Evolutionary conservation across 2,113 vertebrate species (phyloP), one percentile per base, ranked within the genome.

Genomic region (Pangasianodon gigas): DNA sequence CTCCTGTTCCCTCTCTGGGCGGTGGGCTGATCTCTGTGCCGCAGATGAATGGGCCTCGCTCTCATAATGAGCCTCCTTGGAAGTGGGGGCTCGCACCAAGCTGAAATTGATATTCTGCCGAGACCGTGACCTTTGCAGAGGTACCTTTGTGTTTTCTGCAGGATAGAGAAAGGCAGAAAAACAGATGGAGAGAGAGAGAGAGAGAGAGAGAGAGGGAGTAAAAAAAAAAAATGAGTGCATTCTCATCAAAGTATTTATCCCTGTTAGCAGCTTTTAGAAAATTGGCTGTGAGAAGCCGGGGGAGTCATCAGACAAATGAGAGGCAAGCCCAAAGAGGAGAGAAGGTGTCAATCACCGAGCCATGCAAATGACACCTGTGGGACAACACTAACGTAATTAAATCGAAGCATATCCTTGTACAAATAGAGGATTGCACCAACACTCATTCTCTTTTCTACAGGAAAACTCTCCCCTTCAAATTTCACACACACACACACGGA

Each of bases 121-220:
- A 0, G 95, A 97, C 95, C 93, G 95, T 75, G 96, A 95, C 95
- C 96, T 98, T 96, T 98, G 98, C 91, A 96, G 92, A 91, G 96
- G 96, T 92, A 93, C 93, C 94, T 96, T 98, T 94, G 96, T 97
- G 95, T 98, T 99, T 96, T 98, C 98, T 99, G 96, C 77, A 90
- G 93, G 91, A 81, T 82, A 75, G 87, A 89, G 74, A 86, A 60
- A 85, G 71, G 37, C 56, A 54, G 69, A 71, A 79, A 88, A 24
- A 84, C 83, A 91, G 93, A 95, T 85, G 81, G 91, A 93, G 90
- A 93, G 67, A 93, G 91, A 81, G 32, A 84, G 56, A 87, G 85
- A 92, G 29, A 91, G 94, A 90, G 77, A 44, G n/a, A 51, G 52
- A 84, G 69, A 65, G 74, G 85, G 65, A 80, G 77, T 4, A 48